These are phyloP conservation scores for Coelopa frigida DNA, from an alignment of 1,140 invertebrate species.

Conservation along the genomic window DNA sequence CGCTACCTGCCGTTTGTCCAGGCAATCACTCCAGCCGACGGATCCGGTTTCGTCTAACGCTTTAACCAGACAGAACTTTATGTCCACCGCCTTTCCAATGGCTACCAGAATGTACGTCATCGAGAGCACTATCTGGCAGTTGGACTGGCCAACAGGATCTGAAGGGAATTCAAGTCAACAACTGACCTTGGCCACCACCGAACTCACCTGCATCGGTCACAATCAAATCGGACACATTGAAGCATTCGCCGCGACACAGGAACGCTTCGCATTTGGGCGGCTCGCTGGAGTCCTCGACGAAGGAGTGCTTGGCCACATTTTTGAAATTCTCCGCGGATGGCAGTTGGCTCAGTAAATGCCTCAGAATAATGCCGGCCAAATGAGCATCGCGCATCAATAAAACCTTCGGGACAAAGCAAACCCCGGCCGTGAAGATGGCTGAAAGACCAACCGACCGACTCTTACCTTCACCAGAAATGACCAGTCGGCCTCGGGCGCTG, in stretches of 20 bases:
- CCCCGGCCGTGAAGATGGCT: background rate
- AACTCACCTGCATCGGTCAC: constrained; percentile 25
- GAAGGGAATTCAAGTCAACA: background rate
- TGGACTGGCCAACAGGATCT: constrained; percentile 41
- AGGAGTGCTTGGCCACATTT: constrained; percentile 36
- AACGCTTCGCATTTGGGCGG: constrained; percentile 54
- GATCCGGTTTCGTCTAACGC: constrained; percentile 53
- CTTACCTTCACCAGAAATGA: constrained; percentile 60
- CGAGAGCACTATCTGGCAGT: constrained; percentile 50
- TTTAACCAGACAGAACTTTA: constrained; percentile 54
- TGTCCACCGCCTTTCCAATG: constrained; percentile 54
- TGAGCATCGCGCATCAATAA: constrained; percentile 58
- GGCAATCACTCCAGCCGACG: constrained; percentile 56
- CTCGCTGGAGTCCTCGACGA: constrained; percentile 22
- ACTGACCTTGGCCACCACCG: background rate
- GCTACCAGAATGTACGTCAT: constrained; percentile 52
- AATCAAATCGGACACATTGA: constrained; percentile 37
- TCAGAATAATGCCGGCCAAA: constrained; percentile 44
- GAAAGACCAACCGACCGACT: background rate
- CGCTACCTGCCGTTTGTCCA: constrained; percentile 59
- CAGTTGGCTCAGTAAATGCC: constrained; percentile 41
- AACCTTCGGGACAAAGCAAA: constrained; percentile 29
- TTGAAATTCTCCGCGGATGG: constrained; percentile 40
- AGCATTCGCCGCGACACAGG: constrained; percentile 52
- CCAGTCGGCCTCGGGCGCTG: constrained; percentile 72